Evolutionary conservation across 1,140 invertebrate species (phyloP).

Genomic region (Pseudoatta argentina): DNA sequence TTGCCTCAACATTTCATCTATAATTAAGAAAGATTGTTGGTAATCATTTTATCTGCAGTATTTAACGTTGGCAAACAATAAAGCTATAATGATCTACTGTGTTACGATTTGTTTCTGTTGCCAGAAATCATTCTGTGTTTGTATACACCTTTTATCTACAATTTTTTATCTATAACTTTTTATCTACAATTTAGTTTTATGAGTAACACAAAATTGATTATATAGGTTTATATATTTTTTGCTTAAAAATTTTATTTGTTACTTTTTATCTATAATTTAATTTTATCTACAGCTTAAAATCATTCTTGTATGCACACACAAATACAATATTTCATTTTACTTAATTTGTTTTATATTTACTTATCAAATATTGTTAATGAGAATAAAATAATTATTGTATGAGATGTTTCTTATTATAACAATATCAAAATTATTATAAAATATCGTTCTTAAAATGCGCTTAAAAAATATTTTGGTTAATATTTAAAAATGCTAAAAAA

Average conservation of each 20-base stretch:
- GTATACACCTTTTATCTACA: too few species aligned
- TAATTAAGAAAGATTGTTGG: background rate
- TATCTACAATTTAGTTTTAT: background rate
- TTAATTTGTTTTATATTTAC: background rate
- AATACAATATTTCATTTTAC: background rate
- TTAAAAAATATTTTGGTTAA: background rate
- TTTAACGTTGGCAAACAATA: too few species aligned
- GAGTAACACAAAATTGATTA: background rate
- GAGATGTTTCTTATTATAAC: background rate
- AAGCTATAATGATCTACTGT: too few species aligned
- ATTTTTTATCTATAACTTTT: background rate
- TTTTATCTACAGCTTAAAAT: background rate
- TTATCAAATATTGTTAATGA: background rate
- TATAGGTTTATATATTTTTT: background rate
- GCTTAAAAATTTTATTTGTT: background rate
- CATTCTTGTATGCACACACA: background rate
- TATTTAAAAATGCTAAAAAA: background rate
- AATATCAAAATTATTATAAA: background rate
- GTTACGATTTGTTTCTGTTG: too few species aligned
- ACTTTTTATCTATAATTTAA: background rate
- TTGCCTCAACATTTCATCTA: background rate
- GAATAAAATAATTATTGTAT: background rate
- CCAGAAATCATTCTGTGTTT: background rate
- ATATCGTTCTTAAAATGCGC: background rate
- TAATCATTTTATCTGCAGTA: too few species aligned